A percentile compares a stretch with the other conserved stretches of the same genome.
These are phyloP conservation scores for Eupithecia exiguata DNA, from an alignment of 2,888 invertebrate genomes.

Conservation along the genomic window DNA sequence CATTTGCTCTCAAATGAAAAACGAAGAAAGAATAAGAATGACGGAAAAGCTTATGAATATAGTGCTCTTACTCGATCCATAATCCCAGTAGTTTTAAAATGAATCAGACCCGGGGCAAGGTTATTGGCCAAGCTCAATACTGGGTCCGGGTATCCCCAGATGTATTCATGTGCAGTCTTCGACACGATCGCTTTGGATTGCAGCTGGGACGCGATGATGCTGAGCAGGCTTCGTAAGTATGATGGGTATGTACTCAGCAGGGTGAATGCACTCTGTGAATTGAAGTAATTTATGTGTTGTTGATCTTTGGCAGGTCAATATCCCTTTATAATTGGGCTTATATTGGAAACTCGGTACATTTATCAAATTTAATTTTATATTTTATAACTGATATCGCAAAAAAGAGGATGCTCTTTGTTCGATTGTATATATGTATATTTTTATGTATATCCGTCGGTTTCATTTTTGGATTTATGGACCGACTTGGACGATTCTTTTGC, in stretches of 20 bases:
- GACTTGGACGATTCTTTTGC: too few species aligned
- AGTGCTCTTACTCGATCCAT: constrained; percentile 85
- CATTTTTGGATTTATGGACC: too few species aligned
- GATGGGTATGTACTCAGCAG: constrained; percentile 80
- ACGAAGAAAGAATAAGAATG: background rate
- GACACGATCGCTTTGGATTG: constrained; percentile 83
- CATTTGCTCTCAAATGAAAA: too few species aligned
- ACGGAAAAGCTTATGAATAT: background rate
- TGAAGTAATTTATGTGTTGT: background rate
- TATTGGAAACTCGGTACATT: background rate
- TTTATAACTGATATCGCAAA: too few species aligned
- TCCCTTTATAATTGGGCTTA: background rate
- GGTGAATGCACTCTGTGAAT: constrained; percentile 62
- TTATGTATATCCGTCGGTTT: too few species aligned
- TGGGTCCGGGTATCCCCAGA: constrained; percentile 53
- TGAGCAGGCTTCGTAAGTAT: constrained; percentile 84
- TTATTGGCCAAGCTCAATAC: constrained; percentile 44
- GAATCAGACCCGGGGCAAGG: constrained; percentile 84
- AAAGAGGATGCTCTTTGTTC: too few species aligned
- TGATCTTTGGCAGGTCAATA: background rate
- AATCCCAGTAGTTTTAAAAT: constrained; percentile 88
- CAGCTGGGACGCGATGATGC: constrained; percentile 81
- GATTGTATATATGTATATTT: too few species aligned
- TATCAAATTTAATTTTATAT: too few species aligned
- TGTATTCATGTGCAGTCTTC: constrained; percentile 45